Conservation (phyloP, 2,113 vertebrate species). For the Bubalus kerabau region DNA sequence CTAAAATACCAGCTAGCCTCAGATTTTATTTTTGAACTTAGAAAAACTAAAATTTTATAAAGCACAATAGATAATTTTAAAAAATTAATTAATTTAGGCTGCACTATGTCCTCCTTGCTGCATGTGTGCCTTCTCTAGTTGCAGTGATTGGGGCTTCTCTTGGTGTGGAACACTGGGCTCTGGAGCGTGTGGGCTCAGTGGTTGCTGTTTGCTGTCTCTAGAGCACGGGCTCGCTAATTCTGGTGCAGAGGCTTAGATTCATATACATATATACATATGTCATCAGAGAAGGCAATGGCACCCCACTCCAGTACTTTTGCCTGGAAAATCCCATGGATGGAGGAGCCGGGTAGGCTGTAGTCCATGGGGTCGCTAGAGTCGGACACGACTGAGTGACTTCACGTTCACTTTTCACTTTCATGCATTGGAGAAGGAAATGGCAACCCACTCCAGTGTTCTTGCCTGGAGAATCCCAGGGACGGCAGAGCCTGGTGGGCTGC, state of each 20-base stretch:
- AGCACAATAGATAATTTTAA: not conserved
- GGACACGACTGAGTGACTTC: no score
- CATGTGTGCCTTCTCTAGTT: not conserved
- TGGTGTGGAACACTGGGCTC: not conserved
- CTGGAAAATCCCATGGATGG: no score
- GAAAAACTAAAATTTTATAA: not conserved
- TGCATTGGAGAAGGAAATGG: no score
- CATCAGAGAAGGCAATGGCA: no score
- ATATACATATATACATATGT: not conserved
- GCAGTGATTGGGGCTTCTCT: not conserved
- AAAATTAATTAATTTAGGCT: not conserved
- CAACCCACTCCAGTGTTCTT: no score
- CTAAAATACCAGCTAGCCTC: not conserved
- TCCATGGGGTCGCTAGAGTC: no score
- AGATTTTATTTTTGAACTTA: not conserved
- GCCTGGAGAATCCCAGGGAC: no score
- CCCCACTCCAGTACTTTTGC: no score
- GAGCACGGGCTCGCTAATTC: not conserved
- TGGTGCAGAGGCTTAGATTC: not conserved
- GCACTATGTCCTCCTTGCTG: not conserved
- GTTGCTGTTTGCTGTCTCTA: not conserved
- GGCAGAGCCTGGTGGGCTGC: no score
- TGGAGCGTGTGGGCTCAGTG: not conserved
- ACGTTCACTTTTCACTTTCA: no score
- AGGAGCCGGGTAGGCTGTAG: no score